Conservation (phyloP, 2,888 invertebrate genomes). For the Orchesella flavescens region DNA sequence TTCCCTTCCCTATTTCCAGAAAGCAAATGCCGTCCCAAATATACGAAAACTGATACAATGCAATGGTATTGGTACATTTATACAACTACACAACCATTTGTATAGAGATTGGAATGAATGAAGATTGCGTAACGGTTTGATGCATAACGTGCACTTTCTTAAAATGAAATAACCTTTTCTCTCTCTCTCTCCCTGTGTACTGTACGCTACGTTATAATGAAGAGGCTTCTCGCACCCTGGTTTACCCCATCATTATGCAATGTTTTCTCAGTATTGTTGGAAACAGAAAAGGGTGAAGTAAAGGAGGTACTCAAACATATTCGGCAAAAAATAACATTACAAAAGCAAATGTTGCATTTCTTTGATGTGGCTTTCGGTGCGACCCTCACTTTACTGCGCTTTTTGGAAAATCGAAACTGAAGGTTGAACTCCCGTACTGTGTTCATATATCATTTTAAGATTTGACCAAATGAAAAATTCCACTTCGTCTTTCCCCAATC, state of each 20-base stretch:
- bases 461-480: too few species aligned
- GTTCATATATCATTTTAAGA: too few species aligned
- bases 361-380: constrained; percentile 41
- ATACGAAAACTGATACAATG: too few species aligned
- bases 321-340: too few species aligned
- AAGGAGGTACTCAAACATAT: not conserved
- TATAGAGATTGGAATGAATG: constrained; percentile 35
- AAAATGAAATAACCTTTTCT: not conserved
- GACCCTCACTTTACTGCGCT: not conserved
- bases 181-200: too few species aligned
- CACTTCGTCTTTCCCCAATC: too few species aligned
- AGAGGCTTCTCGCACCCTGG: constrained; percentile 26
- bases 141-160: not conserved
- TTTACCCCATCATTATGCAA: constrained; percentile 49
- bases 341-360: not conserved
- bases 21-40: constrained; percentile 4
- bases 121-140: constrained; percentile 50
- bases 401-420: too few species aligned
- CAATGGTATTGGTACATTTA: too few species aligned
- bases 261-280: constrained; percentile 10
- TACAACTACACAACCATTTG: not conserved
- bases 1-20: constrained; percentile 31
- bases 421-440: too few species aligned
- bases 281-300: constrained; percentile 9
- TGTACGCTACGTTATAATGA: not conserved